Conservation (phyloP, 2,888 invertebrate species). For the Xestia ashworthii region DNA sequence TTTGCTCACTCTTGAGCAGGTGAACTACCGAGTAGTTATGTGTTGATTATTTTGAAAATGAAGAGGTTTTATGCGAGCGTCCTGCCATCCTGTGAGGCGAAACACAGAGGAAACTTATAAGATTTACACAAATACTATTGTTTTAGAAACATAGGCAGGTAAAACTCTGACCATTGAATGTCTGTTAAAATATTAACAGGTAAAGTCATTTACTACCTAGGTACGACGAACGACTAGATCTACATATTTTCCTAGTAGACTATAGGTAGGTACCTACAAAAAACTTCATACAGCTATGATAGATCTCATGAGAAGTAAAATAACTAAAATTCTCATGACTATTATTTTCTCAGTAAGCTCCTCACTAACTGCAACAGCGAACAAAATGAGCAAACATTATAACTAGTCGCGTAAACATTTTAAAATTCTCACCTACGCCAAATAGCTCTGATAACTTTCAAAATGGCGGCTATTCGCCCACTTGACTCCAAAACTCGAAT, state of each 20-base stretch:
- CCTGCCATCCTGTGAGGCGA: neutral
- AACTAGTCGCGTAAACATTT: slow-evolving; percentile 70
- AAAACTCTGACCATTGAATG: neutral
- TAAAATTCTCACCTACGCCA: slow-evolving; percentile 84
- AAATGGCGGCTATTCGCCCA: slow-evolving; percentile 86
- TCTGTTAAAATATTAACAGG: neutral
- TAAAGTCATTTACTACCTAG: neutral
- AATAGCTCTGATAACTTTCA: slow-evolving; percentile 79
- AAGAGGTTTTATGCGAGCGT: slow-evolving; percentile 22
- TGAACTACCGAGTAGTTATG: slow-evolving; percentile 79
- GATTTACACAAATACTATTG: neutral
- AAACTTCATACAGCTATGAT: slow-evolving; percentile 1
- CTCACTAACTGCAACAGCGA: slow-evolving; percentile 32
- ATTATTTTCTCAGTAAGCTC: slow-evolving; percentile 6
- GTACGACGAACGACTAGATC: neutral
- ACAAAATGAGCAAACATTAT: slow-evolving; percentile 57
- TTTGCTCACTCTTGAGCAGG: slow-evolving; percentile 76
- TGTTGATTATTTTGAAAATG: slow-evolving; percentile 52
- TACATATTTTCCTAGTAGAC: slow-evolving; percentile 12
- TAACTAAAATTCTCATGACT: slow-evolving; percentile 17
- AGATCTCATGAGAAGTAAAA: neutral
- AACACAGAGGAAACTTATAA: neutral
- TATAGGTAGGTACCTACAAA: too few relatives aligned
- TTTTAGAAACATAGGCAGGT: neutral
- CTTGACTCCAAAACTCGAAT: slow-evolving; percentile 75